phyloP scores from a whole-genome alignment of 2,888 invertebrate species.

The Coleophora flavipennella region DNA sequence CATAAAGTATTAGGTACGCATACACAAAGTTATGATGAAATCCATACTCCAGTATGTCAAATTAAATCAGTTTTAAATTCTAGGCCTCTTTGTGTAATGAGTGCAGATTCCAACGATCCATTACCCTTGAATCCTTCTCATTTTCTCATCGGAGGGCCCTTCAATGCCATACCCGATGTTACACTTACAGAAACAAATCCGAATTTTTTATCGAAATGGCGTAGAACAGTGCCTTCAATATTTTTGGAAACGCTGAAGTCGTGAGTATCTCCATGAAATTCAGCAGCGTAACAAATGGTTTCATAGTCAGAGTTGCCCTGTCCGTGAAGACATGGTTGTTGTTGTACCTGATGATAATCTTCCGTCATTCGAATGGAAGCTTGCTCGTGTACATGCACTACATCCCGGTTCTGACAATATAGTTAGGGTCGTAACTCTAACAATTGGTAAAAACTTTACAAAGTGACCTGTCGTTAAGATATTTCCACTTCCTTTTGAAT shows the following conservation, averaged over 20 bases:
- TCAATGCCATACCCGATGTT: not conserved
- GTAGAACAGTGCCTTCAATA: not conserved
- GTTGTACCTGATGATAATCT: constrained; percentile 1
- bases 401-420: constrained; percentile 3
- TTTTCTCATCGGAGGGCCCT: not conserved
- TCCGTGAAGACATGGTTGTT: not conserved
- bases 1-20: not conserved
- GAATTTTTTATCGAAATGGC: not conserved
- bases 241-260: not conserved
- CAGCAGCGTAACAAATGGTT: not conserved
- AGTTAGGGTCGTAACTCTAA: too few relatives aligned
- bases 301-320: not conserved
- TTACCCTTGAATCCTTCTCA: not conserved
- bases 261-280: not conserved
- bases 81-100: constrained; percentile 21
- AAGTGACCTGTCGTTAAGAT: too few relatives aligned
- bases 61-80: constrained; percentile 31
- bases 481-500: too few relatives aligned
- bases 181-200: not conserved
- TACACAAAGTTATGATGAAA: constrained; percentile 24
- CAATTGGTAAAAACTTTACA: too few relatives aligned
- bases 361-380: constrained; percentile 3
- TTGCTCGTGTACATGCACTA: constrained; percentile 5
- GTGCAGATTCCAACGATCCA: constrained; percentile 1
- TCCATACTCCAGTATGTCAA: constrained; percentile 23